Conservation (phyloP, 2,888 invertebrate species). For the Thalpophila matura region DNA sequence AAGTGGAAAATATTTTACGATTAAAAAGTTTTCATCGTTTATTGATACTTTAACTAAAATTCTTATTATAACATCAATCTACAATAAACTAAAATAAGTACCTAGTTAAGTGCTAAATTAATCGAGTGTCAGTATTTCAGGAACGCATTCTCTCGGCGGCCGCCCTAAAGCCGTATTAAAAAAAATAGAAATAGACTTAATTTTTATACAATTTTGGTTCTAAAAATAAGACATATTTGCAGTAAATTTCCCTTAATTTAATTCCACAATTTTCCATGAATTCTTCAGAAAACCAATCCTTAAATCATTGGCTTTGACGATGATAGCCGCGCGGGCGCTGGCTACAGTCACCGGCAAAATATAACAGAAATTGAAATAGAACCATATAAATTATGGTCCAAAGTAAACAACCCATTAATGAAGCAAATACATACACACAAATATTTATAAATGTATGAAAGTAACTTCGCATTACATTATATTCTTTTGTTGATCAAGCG, state of each 20-base stretch:
- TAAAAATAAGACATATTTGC: slow-evolving; percentile 6
- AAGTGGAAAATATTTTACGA: no score
- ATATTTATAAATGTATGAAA: slow-evolving; percentile 38
- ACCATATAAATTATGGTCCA: background rate
- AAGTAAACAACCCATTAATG: slow-evolving; percentile 35
- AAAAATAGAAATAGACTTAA: background rate
- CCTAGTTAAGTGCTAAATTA: no score
- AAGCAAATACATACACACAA: slow-evolving; percentile 4
- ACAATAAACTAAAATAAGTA: no score
- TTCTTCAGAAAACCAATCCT: background rate
- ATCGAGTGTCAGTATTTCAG: no score
- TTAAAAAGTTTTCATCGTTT: no score
- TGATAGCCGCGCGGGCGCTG: background rate
- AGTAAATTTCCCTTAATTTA: background rate
- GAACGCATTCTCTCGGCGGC: no score
- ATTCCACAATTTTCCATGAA: no score
- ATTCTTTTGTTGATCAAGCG: slow-evolving; percentile 28
- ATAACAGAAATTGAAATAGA: slow-evolving; percentile 9
- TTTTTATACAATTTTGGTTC: slow-evolving; percentile 12
- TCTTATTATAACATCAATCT: no score
- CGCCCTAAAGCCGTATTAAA: background rate
- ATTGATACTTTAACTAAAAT: no score
- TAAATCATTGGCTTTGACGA: background rate
- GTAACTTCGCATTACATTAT: slow-evolving; percentile 11
- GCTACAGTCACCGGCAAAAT: background rate